phyloP scores from a whole-genome alignment of 2,113 vertebrate genomes.

The Pelobates fuscus region DNA sequence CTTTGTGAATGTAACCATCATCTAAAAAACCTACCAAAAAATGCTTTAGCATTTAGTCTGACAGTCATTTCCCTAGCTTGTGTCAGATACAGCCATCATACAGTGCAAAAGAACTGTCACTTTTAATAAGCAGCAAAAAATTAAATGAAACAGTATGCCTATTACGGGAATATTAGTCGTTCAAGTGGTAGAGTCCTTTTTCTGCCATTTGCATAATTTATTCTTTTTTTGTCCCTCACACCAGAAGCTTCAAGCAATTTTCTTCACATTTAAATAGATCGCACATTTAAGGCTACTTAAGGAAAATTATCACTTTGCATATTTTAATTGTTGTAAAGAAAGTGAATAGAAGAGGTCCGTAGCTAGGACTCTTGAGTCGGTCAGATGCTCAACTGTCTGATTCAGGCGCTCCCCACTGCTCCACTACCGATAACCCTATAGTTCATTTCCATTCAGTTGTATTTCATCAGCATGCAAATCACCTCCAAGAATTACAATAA shows the following conservation, averaged over 20 bases:
- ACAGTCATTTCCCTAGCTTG: constrained; percentile 92
- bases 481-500: constrained; percentile 85
- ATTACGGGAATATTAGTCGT: constrained; percentile 99
- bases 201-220: constrained; percentile 99
- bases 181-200: constrained; percentile 98
- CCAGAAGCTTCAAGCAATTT: constrained; percentile 98
- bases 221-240: constrained; percentile 88
- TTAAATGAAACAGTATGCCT: constrained; percentile 99
- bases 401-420: constrained; percentile 88
- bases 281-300: constrained; percentile 99
- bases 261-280: constrained; percentile 99
- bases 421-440: constrained; percentile 93
- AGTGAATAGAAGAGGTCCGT: constrained; percentile 99
- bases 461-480: constrained; percentile 99
- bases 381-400: constrained; percentile 86
- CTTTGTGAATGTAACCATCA: constrained; percentile 99
- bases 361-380: constrained; percentile 95
- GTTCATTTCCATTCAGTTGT: constrained; percentile 95
- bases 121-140: constrained; percentile 99
- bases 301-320: constrained; percentile 99
- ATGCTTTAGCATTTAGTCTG: constrained; percentile 96
- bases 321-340: constrained; percentile 99
- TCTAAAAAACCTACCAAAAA: constrained; percentile 98
- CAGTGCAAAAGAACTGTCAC: constrained; percentile 99
- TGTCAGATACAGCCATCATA: constrained; percentile 99